Base-by-base conservation (phyloP, 2,113 vertebrate genomes). In the Eolophus roseicapilla region DNA sequence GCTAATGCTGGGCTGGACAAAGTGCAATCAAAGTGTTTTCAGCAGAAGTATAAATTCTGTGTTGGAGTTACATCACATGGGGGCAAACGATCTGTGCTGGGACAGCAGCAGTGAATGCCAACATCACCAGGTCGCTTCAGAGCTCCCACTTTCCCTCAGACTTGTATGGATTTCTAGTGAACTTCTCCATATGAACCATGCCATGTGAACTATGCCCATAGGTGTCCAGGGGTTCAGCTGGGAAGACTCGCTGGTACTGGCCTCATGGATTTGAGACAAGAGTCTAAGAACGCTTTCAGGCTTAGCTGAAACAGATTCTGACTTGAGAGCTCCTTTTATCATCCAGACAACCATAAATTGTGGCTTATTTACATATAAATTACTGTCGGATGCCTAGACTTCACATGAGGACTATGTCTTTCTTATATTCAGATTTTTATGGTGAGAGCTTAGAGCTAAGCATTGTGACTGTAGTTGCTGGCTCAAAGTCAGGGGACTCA, bases 181-280 rank as follows among this genome's bases (percentile, higher is more conserved):
- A 90, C 11, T 50, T 17, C 33, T 47, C 49, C 39, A 41, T 41
- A 13, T 41, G 41, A 41, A 41, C 41, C 41, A 41, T 41, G 24
- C 10, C 21, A 46, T 16, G 18, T 31, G 24, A 94, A 86, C 31
- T 28, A 75, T 1, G 4, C 6, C 13, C 3, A 0, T 4, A 46
- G 23, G 6, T 28, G 25, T 62, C 11, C 15, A 60, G 33, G 13
- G 11, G 9, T 24, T 68, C 35, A 85, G 0, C 8, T 35, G 9
- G 18, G 29, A 71, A 47, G 9, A 55, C 29, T 8, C 1, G 1
- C 9, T 64, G 21, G 3, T 46, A 21, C 10, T 71, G 17, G 37
- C 43, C 17, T 55, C 50, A 64, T 4, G 16, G 24, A 73, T 43
- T 57, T 64, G 10, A 70, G 13, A 70, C 7, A 57, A 27, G 27